Percentiles rank a stretch among this genome's conserved stretches.
Evolutionary conservation across 2,113 vertebrate species (phyloP).

Genomic region (Microtus ochrogaster): DNA sequence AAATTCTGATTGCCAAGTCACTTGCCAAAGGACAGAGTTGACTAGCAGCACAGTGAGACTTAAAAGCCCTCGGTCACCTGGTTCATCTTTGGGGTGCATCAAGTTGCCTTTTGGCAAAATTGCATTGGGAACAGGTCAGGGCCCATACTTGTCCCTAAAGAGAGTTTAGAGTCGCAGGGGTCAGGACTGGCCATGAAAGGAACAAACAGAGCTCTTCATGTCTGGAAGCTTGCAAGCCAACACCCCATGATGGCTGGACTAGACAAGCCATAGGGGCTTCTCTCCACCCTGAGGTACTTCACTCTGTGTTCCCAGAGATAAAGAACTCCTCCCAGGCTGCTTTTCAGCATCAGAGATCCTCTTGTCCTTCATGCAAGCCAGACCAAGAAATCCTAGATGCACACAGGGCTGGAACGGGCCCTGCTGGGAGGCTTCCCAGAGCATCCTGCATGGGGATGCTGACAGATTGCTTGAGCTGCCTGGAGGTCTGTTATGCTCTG

Average conservation of each 20-base stretch:
- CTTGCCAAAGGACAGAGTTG: neutral
- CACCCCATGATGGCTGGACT: neutral
- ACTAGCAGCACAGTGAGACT: neutral
- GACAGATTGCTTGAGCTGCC: constrained; percentile 7
- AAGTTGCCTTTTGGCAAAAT: neutral
- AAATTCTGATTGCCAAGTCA: neutral
- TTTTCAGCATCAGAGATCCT: neutral
- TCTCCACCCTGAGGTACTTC: neutral
- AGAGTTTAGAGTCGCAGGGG: neutral
- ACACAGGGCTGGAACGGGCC: constrained; percentile 5
- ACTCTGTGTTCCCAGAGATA: neutral
- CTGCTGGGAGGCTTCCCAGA: neutral
- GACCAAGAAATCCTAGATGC: constrained; percentile 40
- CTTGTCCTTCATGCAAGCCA: neutral
- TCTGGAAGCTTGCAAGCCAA: neutral
- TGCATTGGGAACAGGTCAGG: neutral
- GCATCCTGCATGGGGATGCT: neutral
- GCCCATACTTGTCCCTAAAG: neutral
- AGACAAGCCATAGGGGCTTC: neutral
- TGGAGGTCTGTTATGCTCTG: constrained; percentile 30
- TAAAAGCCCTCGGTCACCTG: neutral
- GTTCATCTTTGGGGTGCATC: neutral
- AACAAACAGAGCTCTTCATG: neutral
- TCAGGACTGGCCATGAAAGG: too few relatives aligned
- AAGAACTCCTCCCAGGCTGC: neutral